Conservation (phyloP, 92 coral and sea anemone genomes). For the Bergia sp. region DNA sequence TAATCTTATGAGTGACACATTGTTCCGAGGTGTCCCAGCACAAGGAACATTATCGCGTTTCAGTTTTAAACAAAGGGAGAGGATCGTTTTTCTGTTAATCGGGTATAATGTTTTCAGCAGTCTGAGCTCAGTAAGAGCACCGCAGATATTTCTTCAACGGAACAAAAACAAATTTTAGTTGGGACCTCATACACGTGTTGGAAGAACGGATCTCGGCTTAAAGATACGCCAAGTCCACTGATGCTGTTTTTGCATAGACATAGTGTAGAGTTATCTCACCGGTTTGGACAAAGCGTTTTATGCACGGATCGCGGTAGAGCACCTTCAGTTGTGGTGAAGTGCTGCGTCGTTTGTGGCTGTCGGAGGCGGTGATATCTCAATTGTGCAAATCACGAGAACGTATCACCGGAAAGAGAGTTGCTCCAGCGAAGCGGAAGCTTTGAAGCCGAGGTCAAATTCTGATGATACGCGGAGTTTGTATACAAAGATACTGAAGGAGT, state of each 20-base stretch:
- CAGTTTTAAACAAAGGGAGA: background rate
- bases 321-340: background rate
- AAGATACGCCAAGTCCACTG: background rate
- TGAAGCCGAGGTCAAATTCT: background rate
- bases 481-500: background rate
- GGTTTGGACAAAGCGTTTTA: background rate
- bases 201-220: no score
- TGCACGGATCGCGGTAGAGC: background rate
- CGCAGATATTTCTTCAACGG: background rate
- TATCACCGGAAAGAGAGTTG: background rate
- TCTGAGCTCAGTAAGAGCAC: constrained; percentile 18
- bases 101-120: background rate
- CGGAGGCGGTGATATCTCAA: background rate
- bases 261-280: background rate
- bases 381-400: background rate
- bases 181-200: no score
- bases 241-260: background rate
- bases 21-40: background rate
- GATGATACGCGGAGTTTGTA: background rate
- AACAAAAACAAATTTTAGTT: background rate
- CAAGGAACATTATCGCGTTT: background rate
- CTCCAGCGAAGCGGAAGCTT: background rate
- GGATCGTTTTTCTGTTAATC: background rate
- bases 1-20: background rate
- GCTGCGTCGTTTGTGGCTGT: background rate